phyloP scores from a whole-genome alignment of 2,113 vertebrate genomes.

The Motacilla tschutschensis region DNA sequence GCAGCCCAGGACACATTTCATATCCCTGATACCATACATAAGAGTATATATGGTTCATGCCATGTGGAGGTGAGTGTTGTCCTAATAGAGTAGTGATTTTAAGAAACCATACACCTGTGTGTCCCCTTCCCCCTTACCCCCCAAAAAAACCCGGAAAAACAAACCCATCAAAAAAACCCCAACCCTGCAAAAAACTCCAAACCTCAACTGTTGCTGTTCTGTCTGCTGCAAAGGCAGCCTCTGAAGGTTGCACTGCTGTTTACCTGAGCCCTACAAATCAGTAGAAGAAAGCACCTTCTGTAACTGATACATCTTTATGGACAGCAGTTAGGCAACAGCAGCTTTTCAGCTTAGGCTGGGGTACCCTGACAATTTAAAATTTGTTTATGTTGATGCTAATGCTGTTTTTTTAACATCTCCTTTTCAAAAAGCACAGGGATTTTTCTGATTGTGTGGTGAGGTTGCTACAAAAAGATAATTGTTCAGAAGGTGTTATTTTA shows the following conservation, averaged over 20 bases:
- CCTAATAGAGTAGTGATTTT: not conserved
- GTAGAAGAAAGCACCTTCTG: not conserved
- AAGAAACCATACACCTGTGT: not conserved
- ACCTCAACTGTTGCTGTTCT: not conserved
- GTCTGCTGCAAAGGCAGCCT: not conserved
- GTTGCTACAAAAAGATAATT: not conserved
- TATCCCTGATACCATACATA: not conserved
- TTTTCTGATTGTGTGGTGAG: not conserved
- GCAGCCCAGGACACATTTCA: not conserved
- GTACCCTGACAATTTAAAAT: not conserved
- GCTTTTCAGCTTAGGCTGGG: not conserved
- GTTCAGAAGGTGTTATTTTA: not conserved
- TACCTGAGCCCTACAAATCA: not conserved
- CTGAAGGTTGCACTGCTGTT: not conserved
- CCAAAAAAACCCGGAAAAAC: not conserved
- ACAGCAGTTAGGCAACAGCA: not conserved
- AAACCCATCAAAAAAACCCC: not conserved
- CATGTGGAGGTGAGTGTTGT: not conserved
- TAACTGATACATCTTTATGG: not conserved
- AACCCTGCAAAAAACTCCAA: not conserved
- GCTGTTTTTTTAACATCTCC: not conserved
- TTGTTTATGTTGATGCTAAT: not conserved
- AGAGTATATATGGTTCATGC: not conserved
- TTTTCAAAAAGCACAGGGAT: not conserved
- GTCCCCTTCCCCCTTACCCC: no score